phyloP scores from a whole-genome alignment of 2,113 vertebrate genomes.

The Crocuta crocuta region DNA sequence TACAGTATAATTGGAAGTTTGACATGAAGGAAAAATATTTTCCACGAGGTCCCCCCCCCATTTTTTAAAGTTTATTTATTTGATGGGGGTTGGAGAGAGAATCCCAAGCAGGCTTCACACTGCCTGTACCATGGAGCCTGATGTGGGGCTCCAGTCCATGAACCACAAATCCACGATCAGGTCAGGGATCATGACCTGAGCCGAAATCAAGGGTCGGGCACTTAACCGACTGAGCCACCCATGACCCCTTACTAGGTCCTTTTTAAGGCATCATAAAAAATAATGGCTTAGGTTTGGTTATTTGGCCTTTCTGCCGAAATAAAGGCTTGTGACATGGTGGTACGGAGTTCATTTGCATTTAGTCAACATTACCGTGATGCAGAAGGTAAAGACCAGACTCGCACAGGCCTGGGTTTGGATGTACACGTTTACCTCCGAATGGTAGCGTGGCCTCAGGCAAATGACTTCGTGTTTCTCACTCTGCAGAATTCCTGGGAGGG shows the following conservation, averaged over 20 bases:
- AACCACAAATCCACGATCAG: too few species aligned
- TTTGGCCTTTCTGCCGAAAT: background rate
- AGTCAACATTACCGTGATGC: too few species aligned
- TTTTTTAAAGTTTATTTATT: too few species aligned
- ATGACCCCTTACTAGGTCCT: background rate
- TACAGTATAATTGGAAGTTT: background rate
- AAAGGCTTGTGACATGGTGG: fast-evolving
- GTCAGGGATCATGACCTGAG: too few species aligned
- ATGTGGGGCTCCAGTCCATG: too few species aligned
- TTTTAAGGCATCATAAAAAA: background rate
- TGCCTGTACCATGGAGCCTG: too few species aligned
- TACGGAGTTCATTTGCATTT: background rate
- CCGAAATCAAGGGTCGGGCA: too few species aligned
- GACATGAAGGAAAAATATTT: background rate
- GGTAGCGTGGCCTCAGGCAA: background rate
- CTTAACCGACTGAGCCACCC: too few species aligned
- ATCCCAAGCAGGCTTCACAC: too few species aligned
- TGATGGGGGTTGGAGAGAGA: too few species aligned
- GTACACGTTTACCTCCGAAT: background rate
- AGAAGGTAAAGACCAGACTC: background rate
- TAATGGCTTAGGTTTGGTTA: background rate
- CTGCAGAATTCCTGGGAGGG: background rate
- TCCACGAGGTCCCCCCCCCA: background rate
- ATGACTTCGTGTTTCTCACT: background rate
- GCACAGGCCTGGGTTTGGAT: background rate